A percentile compares a stretch with the other conserved stretches of the same genome.
Evolutionary conservation across 2,797 vertebrate genomes (phyloP).

Genomic region (Acipenser transmontanus): DNA sequence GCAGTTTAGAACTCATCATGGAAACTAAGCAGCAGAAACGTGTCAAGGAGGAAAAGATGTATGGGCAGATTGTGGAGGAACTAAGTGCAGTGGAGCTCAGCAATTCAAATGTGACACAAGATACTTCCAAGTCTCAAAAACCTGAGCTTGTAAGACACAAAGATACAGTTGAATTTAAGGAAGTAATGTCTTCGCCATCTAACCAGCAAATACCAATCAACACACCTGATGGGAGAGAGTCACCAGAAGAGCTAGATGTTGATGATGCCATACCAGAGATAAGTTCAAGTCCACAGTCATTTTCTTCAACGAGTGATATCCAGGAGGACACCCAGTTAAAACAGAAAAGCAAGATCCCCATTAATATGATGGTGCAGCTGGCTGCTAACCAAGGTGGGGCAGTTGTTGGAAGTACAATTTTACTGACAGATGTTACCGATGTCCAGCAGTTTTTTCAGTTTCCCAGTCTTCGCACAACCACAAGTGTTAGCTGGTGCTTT

Average conservation of each 20-base stretch:
- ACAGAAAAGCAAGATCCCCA: constrained; percentile 52
- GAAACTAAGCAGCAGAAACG: constrained; percentile 95
- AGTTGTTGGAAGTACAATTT: constrained; percentile 56
- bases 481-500: constrained; percentile 96
- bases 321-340: constrained; percentile 50
- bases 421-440: constrained; percentile 73
- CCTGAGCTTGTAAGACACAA: constrained; percentile 67
- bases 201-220: constrained; percentile 78
- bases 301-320: constrained; percentile 59
- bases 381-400: constrained; percentile 60
- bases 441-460: constrained; percentile 84
- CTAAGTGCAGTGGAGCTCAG: constrained; percentile 89
- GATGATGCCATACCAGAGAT: constrained; percentile 75
- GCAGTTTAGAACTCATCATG: constrained; percentile 89
- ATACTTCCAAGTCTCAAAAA: constrained; percentile 58
- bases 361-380: constrained; percentile 74
- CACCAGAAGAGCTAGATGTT: constrained; percentile 80
- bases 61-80: constrained; percentile 91
- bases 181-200: constrained; percentile 67
- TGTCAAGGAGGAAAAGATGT: constrained; percentile 96
- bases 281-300: constrained; percentile 75
- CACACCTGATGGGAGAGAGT: constrained; percentile 69
- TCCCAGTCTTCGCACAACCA: constrained; percentile 85
- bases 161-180: constrained; percentile 73
- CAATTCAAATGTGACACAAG: constrained; percentile 77